Conservation (phyloP, 2,888 invertebrate genomes). For the Torymus texanus region DNA sequence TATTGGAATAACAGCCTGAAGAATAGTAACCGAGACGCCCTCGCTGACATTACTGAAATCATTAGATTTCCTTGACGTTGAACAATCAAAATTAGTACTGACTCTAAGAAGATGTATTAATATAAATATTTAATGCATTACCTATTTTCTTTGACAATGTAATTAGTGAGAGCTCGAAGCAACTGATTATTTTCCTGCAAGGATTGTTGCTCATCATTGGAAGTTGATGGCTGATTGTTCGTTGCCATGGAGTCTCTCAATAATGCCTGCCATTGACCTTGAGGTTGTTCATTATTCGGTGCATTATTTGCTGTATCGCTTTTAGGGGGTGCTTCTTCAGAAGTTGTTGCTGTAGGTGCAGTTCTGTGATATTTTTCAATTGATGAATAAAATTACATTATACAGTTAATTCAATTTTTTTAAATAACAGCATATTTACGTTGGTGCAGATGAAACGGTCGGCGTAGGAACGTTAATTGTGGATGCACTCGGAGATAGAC, state of each 20-base stretch:
- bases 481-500: conserved; percentile 74
- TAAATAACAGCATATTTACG: conserved; percentile 39
- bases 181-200: conserved; percentile 83
- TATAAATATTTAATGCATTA: conserved; percentile 46
- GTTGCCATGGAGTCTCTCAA: conserved; percentile 60
- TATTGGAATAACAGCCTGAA: conserved; percentile 85
- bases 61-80: conserved; percentile 59
- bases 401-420: conserved; percentile 31
- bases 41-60: conserved; percentile 77
- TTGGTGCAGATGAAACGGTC: conserved; percentile 5
- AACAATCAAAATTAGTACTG: too few species aligned
- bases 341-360: conserved; percentile 56
- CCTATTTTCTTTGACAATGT: conserved; percentile 83
- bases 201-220: conserved; percentile 75
- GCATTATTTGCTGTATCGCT: conserved; percentile 64
- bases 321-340: conserved; percentile 65
- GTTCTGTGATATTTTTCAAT: conserved; percentile 33
- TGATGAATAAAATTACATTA: conserved; percentile 5
- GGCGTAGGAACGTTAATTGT: conserved; percentile 75
- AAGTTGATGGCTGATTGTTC: conserved; percentile 62
- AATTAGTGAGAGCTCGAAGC: conserved; percentile 83
- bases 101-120: too few species aligned
- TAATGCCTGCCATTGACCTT: conserved; percentile 66
- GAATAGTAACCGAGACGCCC: conserved; percentile 80
- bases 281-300: conserved; percentile 60